Evolutionary conservation across 1,140 invertebrate species (phyloP), one percentile per base, ranked within the genome.

Genomic region (Rhagoletis pomonella): DNA sequence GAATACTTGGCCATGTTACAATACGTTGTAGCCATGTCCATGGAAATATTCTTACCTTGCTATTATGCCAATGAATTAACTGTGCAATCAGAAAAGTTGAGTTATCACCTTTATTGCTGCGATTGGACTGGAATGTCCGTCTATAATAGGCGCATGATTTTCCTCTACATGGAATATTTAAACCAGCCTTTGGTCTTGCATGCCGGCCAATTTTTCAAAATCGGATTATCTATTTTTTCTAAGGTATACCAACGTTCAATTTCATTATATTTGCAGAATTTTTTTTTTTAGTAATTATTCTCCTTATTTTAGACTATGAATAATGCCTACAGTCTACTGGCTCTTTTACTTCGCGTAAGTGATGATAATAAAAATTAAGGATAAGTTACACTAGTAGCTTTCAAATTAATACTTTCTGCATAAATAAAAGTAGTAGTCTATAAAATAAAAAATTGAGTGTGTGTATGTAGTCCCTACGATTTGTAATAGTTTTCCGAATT

Each of bases 61-160:
- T 92, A 90, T 19, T 92, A 90, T 87, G 91, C 89, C 14, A 92
- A 92, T 50, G 90, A 92, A 59, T 84, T 92, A 12, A 91, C 91
- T 0, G 73, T 90, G 17, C 39, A 90, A 87, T 90, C 91, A n/a
- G n/a, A 90, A 58, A 86, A 89, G 42, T 58, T 92, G 62, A 91
- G 89, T 77, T 89, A 89, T 59, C 86, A 89, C 19, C 89, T 92
- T 4, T 92, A 91, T 55, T 89, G 90, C 64, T 89, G 89, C 62
- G 89, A 92, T 58, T 92, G 91, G 91, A 69, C 90, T 6, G 84
- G 89, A 9, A 89, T 88, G 62, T 44, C 77, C 0, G 58, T 87
- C 0, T 29, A 50, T 2, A 90, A 86, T 7, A 87, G 90, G 0
- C 90, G 89, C 39, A 17, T 92, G 0, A 89, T 92, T 2, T 89